These are phyloP conservation scores for Mus minutoides DNA, from an alignment of 2,797 vertebrate species.

Conservation along the genomic window DNA sequence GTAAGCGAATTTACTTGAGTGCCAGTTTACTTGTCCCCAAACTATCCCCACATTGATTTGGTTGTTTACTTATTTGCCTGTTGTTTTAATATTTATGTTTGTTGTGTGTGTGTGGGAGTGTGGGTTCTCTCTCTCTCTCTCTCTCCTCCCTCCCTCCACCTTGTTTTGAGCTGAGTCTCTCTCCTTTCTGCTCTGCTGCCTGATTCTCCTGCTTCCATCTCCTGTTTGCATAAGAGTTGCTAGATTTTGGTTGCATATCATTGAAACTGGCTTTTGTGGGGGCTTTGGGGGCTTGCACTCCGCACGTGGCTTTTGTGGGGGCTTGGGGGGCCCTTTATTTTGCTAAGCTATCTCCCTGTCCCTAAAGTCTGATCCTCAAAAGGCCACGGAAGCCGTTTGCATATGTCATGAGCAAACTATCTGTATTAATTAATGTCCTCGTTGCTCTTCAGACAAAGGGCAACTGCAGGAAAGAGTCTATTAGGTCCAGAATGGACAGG, in stretches of 20 bases:
- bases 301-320: too few relatives aligned
- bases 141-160: too few relatives aligned
- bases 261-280: not conserved
- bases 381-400: not conserved
- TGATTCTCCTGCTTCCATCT: not conserved
- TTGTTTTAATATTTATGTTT: not conserved
- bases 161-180: not conserved
- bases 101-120: not conserved
- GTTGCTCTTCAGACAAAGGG: not conserved
- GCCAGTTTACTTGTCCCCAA: slow-evolving; percentile 7
- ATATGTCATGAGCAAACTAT: not conserved
- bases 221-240: not conserved
- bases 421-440: not conserved
- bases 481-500: not conserved
- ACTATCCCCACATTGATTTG: not conserved
- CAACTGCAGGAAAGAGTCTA: not conserved
- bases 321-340: not conserved
- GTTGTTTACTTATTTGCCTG: not conserved
- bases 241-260: not conserved
- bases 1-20: not conserved
- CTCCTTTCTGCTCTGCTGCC: not conserved
- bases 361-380: not conserved
- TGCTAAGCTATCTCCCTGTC: not conserved
- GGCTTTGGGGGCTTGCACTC: not conserved
- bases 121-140: not conserved